These are phyloP conservation scores for Poecilia gillii DNA, from an alignment of 2,797 vertebrate species.

Conservation along the genomic window DNA sequence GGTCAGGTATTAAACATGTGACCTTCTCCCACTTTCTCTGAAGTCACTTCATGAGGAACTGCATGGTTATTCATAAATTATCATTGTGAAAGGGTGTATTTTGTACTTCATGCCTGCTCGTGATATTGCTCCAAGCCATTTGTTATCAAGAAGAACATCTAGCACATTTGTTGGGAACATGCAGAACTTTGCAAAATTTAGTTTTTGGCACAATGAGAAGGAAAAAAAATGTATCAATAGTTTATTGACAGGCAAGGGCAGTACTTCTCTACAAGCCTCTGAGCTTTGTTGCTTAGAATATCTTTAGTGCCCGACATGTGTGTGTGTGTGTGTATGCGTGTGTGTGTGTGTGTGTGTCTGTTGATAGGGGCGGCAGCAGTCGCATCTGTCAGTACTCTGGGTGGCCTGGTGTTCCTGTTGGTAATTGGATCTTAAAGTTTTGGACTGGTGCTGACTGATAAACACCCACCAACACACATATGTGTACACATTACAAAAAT, in stretches of 20 bases:
- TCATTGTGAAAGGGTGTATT: not conserved
- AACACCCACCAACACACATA: constrained; percentile 42
- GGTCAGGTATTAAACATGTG: not conserved
- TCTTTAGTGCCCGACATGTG: constrained; percentile 16
- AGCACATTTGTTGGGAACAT: constrained; percentile 2
- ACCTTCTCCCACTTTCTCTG: not conserved
- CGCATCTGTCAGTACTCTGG: constrained; percentile 78
- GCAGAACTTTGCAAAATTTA: not conserved
- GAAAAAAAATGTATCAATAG: not conserved
- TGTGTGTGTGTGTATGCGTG: constrained; percentile 22
- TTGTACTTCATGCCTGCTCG: not conserved
- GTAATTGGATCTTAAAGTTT: constrained; percentile 83
- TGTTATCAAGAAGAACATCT: not conserved
- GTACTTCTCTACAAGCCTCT: not conserved
- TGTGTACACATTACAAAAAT: constrained; percentile 41
- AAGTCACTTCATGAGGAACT: not conserved
- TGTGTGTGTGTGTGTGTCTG: constrained; percentile 28
- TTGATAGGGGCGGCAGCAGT: constrained; percentile 68
- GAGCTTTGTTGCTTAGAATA: constrained; percentile 28
- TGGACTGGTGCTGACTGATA: constrained; percentile 73
- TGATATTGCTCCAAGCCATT: not conserved
- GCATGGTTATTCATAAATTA: not conserved
- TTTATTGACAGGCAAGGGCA: not conserved
- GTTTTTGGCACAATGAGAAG: not conserved
- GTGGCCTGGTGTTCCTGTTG: constrained; percentile 79